Base-by-base conservation (phyloP, 2,113 vertebrate species). In the Gorilla gorilla region DNA sequence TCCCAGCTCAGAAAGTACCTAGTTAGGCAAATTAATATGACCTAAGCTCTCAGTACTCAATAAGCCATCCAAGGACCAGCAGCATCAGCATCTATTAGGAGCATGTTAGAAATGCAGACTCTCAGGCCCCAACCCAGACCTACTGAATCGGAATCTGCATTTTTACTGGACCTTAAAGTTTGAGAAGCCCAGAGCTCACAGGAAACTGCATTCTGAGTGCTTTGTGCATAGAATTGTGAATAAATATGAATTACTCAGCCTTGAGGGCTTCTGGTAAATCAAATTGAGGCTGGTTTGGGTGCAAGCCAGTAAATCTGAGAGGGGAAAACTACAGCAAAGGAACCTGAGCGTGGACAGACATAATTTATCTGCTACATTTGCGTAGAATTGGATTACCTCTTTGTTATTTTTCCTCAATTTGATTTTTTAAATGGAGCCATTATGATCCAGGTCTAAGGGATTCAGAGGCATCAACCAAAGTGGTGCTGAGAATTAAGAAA, bases 341-440 rank as follows among this genome's bases (percentile, higher is more conserved):
- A 72, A 52, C 27, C 90, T 38, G 23, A 70, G 57, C 17, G n/a
- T 91, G 23, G 45, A 78, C 89, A 73, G 68, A 80, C 32, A 89
- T 93, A 30, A 92, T 25, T 92, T 68, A 84, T 89, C 88, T 79
- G 92, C 52, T 94, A 40, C 4, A 25, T 86, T 70, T 84, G 38
- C 43, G 68, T 68, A 72, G 38, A 92, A 92, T 38, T 92, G 32
- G 25, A 83, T 97, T 94, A 83, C 30, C 61, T 96, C 57, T 92
- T 94, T 88, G 52, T 78, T 64, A 94, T 73, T 97, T 90, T 85
- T 82, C 70, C 82, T 94, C 92, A 92, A 84, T 88, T 94, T 76
- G 70, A 72, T 97, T 89, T 68, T 89, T 35, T 59, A 86, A 92
- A 89, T 89, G 32, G 70, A 79, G 35, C 61, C n/a, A 79, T 89